These are phyloP conservation scores for Caenorhabditis sp. DNA, from an alignment of 2,888 invertebrate species.

Conservation along the genomic window DNA sequence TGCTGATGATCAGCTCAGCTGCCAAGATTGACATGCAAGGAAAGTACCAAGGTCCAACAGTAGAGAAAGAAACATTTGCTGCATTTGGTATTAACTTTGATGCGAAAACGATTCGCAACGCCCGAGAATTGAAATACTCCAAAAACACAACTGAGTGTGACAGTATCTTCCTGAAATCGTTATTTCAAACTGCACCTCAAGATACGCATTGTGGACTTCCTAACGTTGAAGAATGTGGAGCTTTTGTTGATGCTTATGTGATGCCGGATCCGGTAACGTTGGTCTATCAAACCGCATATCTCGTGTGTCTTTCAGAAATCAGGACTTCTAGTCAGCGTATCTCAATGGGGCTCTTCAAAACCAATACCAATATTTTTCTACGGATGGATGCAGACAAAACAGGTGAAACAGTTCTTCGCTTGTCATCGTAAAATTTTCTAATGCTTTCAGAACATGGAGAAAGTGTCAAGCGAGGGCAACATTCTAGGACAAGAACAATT, in stretches of 20 bases:
- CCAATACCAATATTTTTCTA: slow-evolving; percentile 56
- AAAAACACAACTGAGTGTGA: slow-evolving; percentile 30
- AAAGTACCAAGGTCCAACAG: slow-evolving; percentile 50
- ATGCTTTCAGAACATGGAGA: slow-evolving; percentile 19
- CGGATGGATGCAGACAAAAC: slow-evolving; percentile 53
- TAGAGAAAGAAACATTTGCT: slow-evolving; percentile 40
- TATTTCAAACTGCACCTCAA: slow-evolving; percentile 59
- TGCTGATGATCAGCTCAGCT: slow-evolving; percentile 50
- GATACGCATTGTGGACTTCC: slow-evolving; percentile 54
- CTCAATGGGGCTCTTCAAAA: slow-evolving; percentile 42
- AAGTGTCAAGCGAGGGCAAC: neutral
- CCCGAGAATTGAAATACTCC: slow-evolving; percentile 47
- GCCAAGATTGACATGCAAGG: slow-evolving; percentile 36
- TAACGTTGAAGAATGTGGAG: slow-evolving; percentile 56
- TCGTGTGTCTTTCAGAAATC: slow-evolving; percentile 25
- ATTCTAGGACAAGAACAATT: slow-evolving; percentile 53
- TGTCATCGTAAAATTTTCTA: neutral
- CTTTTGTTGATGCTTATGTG: slow-evolving; percentile 63
- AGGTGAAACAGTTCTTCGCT: neutral
- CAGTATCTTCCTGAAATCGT: slow-evolving; percentile 27
- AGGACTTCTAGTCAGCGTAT: slow-evolving; percentile 27
- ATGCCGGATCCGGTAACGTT: slow-evolving; percentile 48
- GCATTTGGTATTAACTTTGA: slow-evolving; percentile 50
- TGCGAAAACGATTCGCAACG: slow-evolving; percentile 40
- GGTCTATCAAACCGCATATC: neutral